Percentiles rank a stretch among this genome's conserved stretches.
These are phyloP conservation scores for Crotophaga sulcirostris DNA, from an alignment of 2,113 vertebrate species.

Conservation along the genomic window DNA sequence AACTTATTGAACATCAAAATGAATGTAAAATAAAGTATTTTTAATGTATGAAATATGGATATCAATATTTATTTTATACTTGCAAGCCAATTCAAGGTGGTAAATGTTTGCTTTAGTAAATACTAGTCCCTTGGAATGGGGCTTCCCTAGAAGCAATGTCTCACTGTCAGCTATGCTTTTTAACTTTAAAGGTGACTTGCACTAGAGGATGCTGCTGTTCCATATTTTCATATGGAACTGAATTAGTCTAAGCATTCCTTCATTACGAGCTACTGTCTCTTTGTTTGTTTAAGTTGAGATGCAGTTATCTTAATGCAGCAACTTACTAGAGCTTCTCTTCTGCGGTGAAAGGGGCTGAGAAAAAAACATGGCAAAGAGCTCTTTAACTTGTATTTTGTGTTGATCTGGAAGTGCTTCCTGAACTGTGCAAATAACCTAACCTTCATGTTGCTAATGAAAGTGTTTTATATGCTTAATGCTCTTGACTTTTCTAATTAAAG, in stretches of 20 bases:
- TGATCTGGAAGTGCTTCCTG: conserved; percentile 29
- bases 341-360: conserved; percentile 22
- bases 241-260: conserved; percentile 48
- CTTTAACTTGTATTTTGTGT: not conserved
- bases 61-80: conserved; percentile 69
- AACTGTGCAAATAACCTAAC: conserved; percentile 15
- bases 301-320: conserved; percentile 25
- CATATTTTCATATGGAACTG: conserved; percentile 22
- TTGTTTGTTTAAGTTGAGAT: conserved; percentile 7
- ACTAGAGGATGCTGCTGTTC: conserved; percentile 67
- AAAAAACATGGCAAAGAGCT: not conserved
- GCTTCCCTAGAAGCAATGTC: conserved; percentile 56
- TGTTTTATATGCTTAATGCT: conserved; percentile 47
- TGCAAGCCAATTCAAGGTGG: conserved; percentile 49
- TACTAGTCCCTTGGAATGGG: conserved; percentile 44
- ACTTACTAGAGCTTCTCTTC: not conserved
- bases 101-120: conserved; percentile 60
- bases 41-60: conserved; percentile 66
- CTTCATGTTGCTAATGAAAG: conserved; percentile 24
- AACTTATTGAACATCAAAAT: conserved; percentile 71
- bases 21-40: conserved; percentile 74
- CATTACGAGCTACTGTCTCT: conserved; percentile 47
- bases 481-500: conserved; percentile 41
- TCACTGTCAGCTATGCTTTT: conserved; percentile 49
- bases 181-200: conserved; percentile 57